Evolutionary conservation across 2,888 invertebrate species (phyloP).

Genomic region (Phortica okadai): DNA sequence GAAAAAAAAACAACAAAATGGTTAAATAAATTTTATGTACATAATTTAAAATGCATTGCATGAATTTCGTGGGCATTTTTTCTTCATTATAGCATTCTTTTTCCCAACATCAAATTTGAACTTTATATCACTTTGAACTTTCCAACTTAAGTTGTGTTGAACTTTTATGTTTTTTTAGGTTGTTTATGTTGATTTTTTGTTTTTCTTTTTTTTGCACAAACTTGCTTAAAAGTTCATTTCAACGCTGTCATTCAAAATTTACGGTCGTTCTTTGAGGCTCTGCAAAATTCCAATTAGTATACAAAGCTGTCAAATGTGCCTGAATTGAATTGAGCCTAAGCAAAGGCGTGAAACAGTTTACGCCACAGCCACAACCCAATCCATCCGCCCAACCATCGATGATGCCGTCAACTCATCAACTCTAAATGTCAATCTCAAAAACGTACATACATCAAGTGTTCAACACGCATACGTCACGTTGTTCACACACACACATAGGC

Average conservation of each 20-base stretch:
- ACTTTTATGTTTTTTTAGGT: neutral
- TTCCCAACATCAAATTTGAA: no score
- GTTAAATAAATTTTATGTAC: conserved; percentile 47
- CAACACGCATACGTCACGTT: conserved; percentile 48
- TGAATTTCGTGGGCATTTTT: neutral
- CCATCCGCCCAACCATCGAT: no score
- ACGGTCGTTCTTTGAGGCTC: no score
- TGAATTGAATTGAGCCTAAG: no score
- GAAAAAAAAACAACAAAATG: neutral
- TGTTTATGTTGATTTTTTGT: neutral
- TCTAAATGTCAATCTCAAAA: neutral
- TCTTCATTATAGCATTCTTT: neutral
- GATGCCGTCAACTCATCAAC: no score
- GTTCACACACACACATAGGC: conserved; percentile 44
- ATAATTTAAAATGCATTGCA: conserved; percentile 49
- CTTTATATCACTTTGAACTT: no score
- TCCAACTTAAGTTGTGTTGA: neutral
- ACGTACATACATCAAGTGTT: neutral
- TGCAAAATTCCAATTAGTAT: no score
- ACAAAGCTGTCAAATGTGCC: no score
- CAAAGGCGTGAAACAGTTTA: no score
- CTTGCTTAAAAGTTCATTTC: neutral
- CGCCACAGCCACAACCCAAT: no score
- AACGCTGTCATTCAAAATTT: neutral
- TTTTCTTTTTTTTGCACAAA: neutral